A percentile compares a stretch with the other conserved stretches of the same genome.
phyloP scores from a whole-genome alignment of 64 coral and sea anemone genomes.

The Stichodactyla helianthus region DNA sequence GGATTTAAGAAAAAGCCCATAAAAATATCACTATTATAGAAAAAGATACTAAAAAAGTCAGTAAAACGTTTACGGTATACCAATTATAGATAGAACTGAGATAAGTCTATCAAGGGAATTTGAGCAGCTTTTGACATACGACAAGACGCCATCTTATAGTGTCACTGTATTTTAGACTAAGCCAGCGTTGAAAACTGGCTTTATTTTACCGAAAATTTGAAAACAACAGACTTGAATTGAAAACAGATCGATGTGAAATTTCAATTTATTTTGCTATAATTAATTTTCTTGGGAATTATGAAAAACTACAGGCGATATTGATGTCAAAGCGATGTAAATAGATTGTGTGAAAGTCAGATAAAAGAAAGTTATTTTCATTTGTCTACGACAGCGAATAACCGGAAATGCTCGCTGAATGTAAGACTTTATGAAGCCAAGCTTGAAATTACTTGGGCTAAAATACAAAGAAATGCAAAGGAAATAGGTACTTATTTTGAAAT shows the following conservation, averaged over 20 bases:
- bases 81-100: background rate
- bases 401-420: background rate
- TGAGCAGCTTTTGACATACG: background rate
- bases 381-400: background rate
- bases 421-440: background rate
- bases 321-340: background rate
- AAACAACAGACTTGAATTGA: too few species aligned
- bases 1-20: background rate
- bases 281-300: background rate
- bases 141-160: background rate
- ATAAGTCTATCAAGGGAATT: background rate
- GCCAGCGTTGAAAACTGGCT: too few species aligned
- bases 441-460: background rate
- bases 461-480: background rate
- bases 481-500: background rate
- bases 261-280: background rate
- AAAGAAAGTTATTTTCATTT: background rate
- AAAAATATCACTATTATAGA: background rate
- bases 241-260: too few species aligned
- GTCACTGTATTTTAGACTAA: too few species aligned
- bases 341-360: background rate
- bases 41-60: background rate
- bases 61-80: background rate
- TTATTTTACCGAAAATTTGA: too few species aligned
- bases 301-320: background rate